These are phyloP conservation scores for Anolis apletophallus DNA, from an alignment of 2,797 vertebrate genomes.

Conservation along the genomic window DNA sequence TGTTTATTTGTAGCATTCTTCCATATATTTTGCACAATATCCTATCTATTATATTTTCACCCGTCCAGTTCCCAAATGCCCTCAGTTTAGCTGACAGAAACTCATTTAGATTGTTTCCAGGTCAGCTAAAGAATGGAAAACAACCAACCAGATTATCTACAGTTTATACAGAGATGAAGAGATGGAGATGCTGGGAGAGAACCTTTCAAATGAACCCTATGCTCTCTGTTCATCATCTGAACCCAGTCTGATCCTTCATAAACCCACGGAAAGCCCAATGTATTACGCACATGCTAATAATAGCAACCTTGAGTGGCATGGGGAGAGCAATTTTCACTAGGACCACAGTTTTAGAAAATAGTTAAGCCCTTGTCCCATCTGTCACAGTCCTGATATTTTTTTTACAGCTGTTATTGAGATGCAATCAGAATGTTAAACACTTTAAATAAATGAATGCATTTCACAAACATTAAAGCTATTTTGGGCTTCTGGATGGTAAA, in stretches of 20 bases:
- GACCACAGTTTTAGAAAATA: not conserved
- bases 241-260: not conserved
- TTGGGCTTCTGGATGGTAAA: not conserved
- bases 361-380: not conserved
- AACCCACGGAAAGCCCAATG: not conserved
- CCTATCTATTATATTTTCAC: too few species aligned
- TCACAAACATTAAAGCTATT: not conserved
- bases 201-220: not conserved
- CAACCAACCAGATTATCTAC: not conserved
- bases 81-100: not conserved
- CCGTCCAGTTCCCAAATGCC: too few species aligned
- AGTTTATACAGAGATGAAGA: not conserved
- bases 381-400: not conserved
- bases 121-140: constrained; percentile 2
- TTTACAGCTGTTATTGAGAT: not conserved
- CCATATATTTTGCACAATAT: too few species aligned
- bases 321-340: not conserved
- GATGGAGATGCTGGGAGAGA: not conserved
- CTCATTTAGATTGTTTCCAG: constrained; percentile 16
- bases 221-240: not conserved
- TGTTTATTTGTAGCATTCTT: too few species aligned
- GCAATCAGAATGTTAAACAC: not conserved
- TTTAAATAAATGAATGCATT: not conserved
- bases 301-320: not conserved
- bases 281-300: not conserved